phyloP scores from a whole-genome alignment of 2,113 vertebrate species.

The Tyrannus savana region DNA sequence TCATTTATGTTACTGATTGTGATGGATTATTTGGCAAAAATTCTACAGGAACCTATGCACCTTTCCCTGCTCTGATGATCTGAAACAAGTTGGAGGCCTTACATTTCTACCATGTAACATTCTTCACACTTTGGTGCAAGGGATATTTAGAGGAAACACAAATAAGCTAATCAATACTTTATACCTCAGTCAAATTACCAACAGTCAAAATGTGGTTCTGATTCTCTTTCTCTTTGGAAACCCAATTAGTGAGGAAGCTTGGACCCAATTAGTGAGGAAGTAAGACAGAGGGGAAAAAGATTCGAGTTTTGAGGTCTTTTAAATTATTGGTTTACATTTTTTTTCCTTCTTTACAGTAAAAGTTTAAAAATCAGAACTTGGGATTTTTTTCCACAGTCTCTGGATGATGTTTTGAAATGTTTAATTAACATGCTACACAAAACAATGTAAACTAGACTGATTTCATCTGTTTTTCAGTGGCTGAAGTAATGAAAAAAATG shows the following conservation, averaged over 20 bases:
- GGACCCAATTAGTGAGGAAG: not conserved
- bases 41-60: not conserved
- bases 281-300: not conserved
- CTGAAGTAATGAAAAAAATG: conserved; percentile 47
- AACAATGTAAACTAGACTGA: conserved; percentile 35
- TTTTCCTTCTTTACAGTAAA: not conserved
- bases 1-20: not conserved
- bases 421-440: conserved; percentile 53
- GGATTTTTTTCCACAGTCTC: not conserved
- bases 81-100: not conserved
- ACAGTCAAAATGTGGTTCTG: not conserved
- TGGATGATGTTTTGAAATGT: conserved; percentile 43
- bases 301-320: not conserved
- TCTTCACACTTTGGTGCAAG: not conserved
- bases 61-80: not conserved
- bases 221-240: conserved; percentile 5
- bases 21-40: not conserved
- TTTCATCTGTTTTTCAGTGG: conserved; percentile 38
- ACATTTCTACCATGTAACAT: not conserved
- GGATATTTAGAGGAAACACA: not conserved
- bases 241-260: conserved; percentile 14
- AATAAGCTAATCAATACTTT: conserved; percentile 15
- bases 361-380: not conserved
- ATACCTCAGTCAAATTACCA: not conserved
- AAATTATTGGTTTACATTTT: not conserved